Evolutionary conservation across 2,888 invertebrate genomes (phyloP), one percentile per base, ranked within the genome.

Genomic region (Drosophila pseudotakahashii): DNA sequence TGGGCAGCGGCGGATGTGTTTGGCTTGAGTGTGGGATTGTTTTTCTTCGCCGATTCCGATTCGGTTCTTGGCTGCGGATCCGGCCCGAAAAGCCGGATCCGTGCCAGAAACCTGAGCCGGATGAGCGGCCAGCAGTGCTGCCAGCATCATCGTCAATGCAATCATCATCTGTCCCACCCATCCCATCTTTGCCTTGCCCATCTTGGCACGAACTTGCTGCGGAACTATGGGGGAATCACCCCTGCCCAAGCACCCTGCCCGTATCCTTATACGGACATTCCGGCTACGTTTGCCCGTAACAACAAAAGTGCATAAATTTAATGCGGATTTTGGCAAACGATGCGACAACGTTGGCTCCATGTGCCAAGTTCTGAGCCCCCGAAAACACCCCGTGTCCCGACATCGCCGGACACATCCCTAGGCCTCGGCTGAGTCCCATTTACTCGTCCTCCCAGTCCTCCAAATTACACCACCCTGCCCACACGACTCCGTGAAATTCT

Each of bases 231-330:
- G 81, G 69, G 67, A 71, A 79, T 75, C 60, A 47, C 23, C 42
- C 42, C 10, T 42, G 3, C 44, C 23, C 44, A 2, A 13, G 10
- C 3, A 10, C 32, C n/a, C n/a, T n/a, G 11, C 47, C 45, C 48
- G 39, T 23, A 73, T 50, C 64, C 58, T 58, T 69, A 26, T 26
- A 75, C 68, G 70, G 74, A 76, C 80, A 80, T 84, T 81, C 63
- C 63, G 69, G 75, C 74, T 67, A 81, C 75, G 75, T 81, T 80
- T 68, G 70, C 34, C 64, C 66, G 69, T 70, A 73, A 84, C 80
- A 89, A 88, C 83, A 89, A 79, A 89, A 81, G 78, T 86, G 86
- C 83, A 90, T 90, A 90, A 90, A 90, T 90, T 90, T 89, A 90
- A 90, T 90, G 90, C 88, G 82, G 71, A 89, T 90, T 90, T 90